These are phyloP conservation scores for Otolemur garnettii DNA, from an alignment of 2,113 vertebrate species.

Conservation along the genomic window DNA sequence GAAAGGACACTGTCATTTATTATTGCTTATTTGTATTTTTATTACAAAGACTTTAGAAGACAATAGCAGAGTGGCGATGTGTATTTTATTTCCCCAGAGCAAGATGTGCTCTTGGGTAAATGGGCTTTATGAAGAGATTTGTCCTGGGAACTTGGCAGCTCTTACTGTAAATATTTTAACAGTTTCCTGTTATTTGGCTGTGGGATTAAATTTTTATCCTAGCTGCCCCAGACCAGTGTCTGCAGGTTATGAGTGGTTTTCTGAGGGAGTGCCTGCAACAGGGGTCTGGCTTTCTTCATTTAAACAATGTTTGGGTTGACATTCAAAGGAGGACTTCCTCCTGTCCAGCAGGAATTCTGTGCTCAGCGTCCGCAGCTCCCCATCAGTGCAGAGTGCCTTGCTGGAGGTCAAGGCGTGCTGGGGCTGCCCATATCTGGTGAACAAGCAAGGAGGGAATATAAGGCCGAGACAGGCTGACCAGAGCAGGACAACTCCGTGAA, in stretches of 20 bases:
- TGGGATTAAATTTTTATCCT: constrained; percentile 78
- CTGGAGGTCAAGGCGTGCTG: not conserved
- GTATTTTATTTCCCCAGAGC: constrained; percentile 78
- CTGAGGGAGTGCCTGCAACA: not conserved
- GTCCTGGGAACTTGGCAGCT: constrained; percentile 75
- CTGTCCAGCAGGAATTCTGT: not conserved
- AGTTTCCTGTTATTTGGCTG: constrained; percentile 80
- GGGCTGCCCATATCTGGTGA: no score
- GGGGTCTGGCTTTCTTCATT: constrained; percentile 32
- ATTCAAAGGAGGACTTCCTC: not conserved
- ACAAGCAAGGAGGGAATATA: not conserved
- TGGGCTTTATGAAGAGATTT: constrained; percentile 81
- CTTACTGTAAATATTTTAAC: constrained; percentile 81
- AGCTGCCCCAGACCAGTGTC: constrained; percentile 56
- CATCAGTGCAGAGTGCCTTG: not conserved
- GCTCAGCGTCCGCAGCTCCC: not conserved
- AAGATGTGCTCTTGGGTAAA: constrained; percentile 76
- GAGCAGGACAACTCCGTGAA: not conserved
- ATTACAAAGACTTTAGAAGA: constrained; percentile 76
- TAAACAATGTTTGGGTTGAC: not conserved
- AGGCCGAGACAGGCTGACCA: not conserved
- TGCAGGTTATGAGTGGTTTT: constrained; percentile 54
- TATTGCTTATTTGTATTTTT: constrained; percentile 76
- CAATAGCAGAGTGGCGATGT: constrained; percentile 16
- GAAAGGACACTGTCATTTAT: constrained; percentile 62